Evolutionary conservation across 2,888 invertebrate genomes (phyloP).

Genomic region (Eupithecia centaureata): DNA sequence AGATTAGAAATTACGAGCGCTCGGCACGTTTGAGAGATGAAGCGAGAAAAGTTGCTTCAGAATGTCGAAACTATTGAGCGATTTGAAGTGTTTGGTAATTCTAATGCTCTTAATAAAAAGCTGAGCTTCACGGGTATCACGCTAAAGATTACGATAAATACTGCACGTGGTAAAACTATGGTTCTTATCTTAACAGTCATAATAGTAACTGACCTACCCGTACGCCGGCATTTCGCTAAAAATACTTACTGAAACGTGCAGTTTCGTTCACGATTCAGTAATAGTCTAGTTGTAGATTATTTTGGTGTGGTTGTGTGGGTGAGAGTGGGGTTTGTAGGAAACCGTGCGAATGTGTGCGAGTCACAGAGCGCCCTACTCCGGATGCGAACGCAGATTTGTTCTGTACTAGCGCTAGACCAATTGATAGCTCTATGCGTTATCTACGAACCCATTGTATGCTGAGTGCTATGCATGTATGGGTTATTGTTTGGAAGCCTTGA

Average conservation of each 20-base stretch:
- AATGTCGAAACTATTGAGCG: conserved; percentile 26
- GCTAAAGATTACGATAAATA: conserved; percentile 15
- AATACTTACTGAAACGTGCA: conserved; percentile 70
- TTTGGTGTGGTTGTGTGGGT: conserved; percentile 51
- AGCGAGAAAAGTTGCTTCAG: conserved; percentile 29
- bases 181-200: conserved; percentile 68
- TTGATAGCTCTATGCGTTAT: conserved; percentile 74
- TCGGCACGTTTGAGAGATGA: conserved; percentile 32
- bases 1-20: conserved; percentile 35
- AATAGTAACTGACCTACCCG: conserved; percentile 80
- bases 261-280: conserved; percentile 71
- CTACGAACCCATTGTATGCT: conserved; percentile 62
- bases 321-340: conserved; percentile 63
- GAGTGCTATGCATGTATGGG: conserved; percentile 51
- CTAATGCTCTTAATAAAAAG: conserved; percentile 1
- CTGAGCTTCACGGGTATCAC: conserved; percentile 6
- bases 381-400: conserved; percentile 79
- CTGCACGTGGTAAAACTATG: conserved; percentile 37
- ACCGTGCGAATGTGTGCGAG: conserved; percentile 58
- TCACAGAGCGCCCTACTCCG: conserved; percentile 72
- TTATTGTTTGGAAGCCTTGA: conserved; percentile 57
- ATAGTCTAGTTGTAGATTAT: conserved; percentile 51
- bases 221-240: conserved; percentile 73
- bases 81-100: conserved; percentile 10
- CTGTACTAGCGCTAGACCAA: conserved; percentile 72